phyloP scores from a whole-genome alignment of 2,888 invertebrate genomes.

The Pheosia tremula region DNA sequence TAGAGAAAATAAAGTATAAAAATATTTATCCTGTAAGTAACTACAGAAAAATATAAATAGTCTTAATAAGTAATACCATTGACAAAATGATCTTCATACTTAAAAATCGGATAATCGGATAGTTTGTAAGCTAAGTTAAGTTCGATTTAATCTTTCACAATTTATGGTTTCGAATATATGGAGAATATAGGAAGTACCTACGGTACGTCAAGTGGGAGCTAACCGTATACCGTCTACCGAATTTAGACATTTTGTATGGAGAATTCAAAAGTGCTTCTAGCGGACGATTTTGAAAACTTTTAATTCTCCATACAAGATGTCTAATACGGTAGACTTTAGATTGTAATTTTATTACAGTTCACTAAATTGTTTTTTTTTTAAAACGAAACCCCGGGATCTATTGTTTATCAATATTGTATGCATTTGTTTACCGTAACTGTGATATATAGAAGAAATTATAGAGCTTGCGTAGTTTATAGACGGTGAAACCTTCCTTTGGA shows the following conservation, averaged over 20 bases:
- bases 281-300: too few relatives aligned
- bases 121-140: background rate
- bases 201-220: too few relatives aligned
- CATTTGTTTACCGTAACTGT: constrained; percentile 80
- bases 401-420: constrained; percentile 48
- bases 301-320: too few relatives aligned
- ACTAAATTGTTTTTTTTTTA: background rate
- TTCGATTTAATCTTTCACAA: background rate
- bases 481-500: constrained; percentile 11
- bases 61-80: background rate
- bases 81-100: constrained; percentile 3
- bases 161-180: too few relatives aligned
- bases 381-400: constrained; percentile 22
- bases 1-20: background rate
- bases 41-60: background rate
- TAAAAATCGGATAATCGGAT: background rate
- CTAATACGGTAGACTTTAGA: too few relatives aligned
- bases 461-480: constrained; percentile 55
- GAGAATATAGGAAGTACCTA: too few relatives aligned
- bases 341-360: too few relatives aligned
- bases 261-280: too few relatives aligned
- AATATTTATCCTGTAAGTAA: background rate
- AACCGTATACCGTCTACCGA: too few relatives aligned
- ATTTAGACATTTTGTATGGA: too few relatives aligned
- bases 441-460: constrained; percentile 72